phyloP scores from a whole-genome alignment of 2,113 vertebrate species.

The Pterocles burchelli region DNA sequence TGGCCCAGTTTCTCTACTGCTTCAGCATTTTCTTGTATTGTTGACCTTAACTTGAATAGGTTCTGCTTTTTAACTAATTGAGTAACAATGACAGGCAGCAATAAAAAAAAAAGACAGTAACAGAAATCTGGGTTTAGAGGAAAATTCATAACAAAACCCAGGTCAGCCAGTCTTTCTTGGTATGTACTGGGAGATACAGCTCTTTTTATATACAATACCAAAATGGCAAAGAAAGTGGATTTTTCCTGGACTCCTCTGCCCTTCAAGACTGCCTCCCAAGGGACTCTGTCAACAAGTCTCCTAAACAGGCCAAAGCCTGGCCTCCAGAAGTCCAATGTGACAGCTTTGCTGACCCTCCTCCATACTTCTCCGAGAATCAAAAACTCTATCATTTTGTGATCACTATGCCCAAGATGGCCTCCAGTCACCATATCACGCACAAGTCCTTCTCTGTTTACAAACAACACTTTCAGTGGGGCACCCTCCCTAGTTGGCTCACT shows the following conservation, averaged over 20 bases:
- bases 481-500: not conserved
- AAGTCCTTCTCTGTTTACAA: too few species aligned
- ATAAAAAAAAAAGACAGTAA: not conserved
- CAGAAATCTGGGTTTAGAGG: not conserved
- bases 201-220: not conserved
- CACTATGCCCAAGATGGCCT: too few species aligned
- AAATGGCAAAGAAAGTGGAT: not conserved
- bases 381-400: too few species aligned
- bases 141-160: not conserved
- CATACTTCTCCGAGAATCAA: too few species aligned
- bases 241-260: not conserved
- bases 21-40: not conserved
- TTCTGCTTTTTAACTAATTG: not conserved
- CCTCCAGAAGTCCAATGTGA: too few species aligned
- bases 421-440: too few species aligned
- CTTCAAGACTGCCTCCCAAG: too few species aligned
- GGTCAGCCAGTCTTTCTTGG: not conserved
- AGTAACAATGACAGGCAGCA: not conserved
- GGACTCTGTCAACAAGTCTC: too few species aligned
- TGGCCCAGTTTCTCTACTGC: not conserved
- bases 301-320: too few species aligned
- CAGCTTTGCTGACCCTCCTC: too few species aligned
- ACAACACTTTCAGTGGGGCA: not conserved
- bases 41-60: not conserved
- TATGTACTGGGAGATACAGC: not conserved